These are phyloP conservation scores for Mercenaria mercenaria DNA, from an alignment of 1,140 invertebrate species.

Conservation along the genomic window DNA sequence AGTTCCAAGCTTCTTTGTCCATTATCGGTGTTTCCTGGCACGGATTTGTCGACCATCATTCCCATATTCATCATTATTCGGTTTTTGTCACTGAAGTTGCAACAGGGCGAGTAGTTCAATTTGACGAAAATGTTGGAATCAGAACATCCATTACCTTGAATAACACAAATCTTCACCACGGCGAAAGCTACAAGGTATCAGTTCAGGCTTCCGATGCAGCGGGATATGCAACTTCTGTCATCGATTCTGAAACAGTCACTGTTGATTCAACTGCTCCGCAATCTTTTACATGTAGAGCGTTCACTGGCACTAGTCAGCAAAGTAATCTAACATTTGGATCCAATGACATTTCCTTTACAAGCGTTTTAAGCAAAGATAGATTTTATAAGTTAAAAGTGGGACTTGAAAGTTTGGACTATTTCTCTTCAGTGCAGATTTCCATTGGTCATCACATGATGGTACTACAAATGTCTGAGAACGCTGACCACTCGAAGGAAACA, in stretches of 20 bases:
- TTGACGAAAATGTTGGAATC: constrained; percentile 14
- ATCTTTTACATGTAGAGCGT: background rate
- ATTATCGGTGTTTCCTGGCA: constrained; percentile 65
- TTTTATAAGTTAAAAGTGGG: no score
- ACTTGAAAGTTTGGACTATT: no score
- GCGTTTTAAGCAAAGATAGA: no score
- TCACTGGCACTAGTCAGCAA: no score
- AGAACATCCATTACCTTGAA: constrained; percentile 9
- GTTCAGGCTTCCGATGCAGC: constrained; percentile 67
- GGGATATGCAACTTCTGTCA: constrained; percentile 43
- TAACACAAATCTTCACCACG: constrained; percentile 17
- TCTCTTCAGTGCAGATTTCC: no score
- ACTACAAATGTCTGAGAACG: no score
- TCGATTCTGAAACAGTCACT: constrained; percentile 9
- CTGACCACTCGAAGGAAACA: no score
- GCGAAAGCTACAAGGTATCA: constrained; percentile 32
- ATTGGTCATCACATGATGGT: no score
- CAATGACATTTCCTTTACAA: no score
- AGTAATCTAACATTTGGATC: no score
- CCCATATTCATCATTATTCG: constrained; percentile 42
- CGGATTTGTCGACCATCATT: constrained; percentile 67
- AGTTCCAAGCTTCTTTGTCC: constrained; percentile 36
- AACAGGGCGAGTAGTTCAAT: background rate
- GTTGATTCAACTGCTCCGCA: constrained; percentile 63
- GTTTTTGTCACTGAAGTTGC: constrained; percentile 27